Percentiles rank a stretch among this genome's conserved stretches.
phyloP scores from a whole-genome alignment of 2,113 vertebrate species.

The Heliornis fulica region DNA sequence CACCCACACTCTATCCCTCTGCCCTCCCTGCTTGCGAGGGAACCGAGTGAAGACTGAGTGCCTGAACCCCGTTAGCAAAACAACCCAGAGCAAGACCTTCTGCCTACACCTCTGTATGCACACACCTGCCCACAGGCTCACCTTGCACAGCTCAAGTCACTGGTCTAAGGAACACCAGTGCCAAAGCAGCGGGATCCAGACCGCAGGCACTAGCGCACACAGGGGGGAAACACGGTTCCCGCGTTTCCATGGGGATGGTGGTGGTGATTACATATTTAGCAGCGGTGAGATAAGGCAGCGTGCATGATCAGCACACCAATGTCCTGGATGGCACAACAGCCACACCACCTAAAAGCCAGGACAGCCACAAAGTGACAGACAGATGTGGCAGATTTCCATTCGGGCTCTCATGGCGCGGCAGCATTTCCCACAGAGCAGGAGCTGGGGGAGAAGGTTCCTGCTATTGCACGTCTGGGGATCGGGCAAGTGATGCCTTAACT shows the following conservation, averaged over 20 bases:
- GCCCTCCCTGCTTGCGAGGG: neutral
- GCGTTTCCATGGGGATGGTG: constrained; percentile 50
- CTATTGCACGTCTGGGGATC: neutral
- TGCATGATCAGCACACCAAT: neutral
- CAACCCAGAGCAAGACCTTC: neutral
- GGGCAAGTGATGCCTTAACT: neutral
- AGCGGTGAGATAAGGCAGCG: neutral
- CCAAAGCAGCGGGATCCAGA: neutral
- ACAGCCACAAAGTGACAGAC: neutral
- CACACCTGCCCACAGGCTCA: neutral
- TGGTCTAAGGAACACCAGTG: neutral
- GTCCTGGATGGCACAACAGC: neutral
- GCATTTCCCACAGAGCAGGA: neutral
- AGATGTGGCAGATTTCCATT: neutral
- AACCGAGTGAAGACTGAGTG: neutral
- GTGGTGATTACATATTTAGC: neutral
- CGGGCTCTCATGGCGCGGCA: neutral
- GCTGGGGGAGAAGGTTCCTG: neutral
- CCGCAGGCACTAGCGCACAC: neutral
- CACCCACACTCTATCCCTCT: neutral
- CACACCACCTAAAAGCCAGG: neutral
- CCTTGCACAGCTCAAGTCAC: constrained; percentile 15
- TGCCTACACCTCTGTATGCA: neutral
- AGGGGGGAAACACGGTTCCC: neutral
- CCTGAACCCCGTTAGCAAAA: neutral